A percentile compares a stretch with the other conserved stretches of the same genome.
phyloP scores from a whole-genome alignment of 2,888 invertebrate species.

The Tuberolachnus salignus region DNA sequence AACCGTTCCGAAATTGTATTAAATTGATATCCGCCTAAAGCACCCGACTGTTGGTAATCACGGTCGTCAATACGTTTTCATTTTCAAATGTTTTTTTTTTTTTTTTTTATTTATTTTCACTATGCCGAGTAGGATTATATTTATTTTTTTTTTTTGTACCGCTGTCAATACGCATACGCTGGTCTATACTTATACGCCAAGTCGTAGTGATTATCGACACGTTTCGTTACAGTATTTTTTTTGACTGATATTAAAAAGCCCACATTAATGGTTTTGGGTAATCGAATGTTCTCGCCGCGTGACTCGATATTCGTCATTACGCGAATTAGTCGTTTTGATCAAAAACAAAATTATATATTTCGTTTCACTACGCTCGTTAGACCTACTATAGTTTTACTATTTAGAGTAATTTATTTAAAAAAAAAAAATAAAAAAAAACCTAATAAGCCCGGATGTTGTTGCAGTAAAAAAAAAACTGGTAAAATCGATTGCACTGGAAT shows the following conservation, averaged over 20 bases:
- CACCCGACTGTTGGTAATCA: constrained; percentile 9
- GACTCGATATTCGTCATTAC: constrained; percentile 33
- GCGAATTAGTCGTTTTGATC: constrained; percentile 20
- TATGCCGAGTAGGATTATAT: no score
- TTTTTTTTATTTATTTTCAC: background rate
- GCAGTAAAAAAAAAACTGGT: no score
- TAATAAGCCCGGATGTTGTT: background rate
- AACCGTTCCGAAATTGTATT: no score
- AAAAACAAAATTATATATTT: background rate
- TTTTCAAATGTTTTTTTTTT: constrained; percentile 1
- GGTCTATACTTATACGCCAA: constrained; percentile 13
- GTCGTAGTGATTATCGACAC: background rate
- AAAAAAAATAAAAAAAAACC: no score
- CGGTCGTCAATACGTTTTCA: background rate
- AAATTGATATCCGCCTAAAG: background rate
- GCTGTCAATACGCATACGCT: background rate
- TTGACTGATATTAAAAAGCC: constrained; percentile 31
- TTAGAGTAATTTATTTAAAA: no score
- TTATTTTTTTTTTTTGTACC: background rate
- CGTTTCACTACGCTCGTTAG: no score
- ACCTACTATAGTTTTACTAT: no score
- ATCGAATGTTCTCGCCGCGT: constrained; percentile 5
- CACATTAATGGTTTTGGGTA: constrained; percentile 26
- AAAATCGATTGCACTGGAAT: no score
- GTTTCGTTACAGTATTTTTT: constrained; percentile 20